These are phyloP conservation scores for Labeo calbasu DNA, from an alignment of 2,797 vertebrate genomes.

Conservation along the genomic window DNA sequence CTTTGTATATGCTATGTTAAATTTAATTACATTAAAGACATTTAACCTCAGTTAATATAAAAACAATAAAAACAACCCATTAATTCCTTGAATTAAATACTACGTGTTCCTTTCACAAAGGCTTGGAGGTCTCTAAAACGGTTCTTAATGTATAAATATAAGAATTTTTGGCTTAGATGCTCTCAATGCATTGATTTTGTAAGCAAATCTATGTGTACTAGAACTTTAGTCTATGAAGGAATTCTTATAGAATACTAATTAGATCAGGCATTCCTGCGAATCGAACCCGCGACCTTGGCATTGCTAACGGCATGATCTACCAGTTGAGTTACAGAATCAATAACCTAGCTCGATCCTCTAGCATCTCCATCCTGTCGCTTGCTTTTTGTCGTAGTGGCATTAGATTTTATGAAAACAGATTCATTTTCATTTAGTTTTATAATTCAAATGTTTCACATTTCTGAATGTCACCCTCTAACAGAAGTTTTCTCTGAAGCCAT, in stretches of 20 bases:
- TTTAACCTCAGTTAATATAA: background rate
- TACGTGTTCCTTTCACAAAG: background rate
- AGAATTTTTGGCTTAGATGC: background rate
- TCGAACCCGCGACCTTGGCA: background rate
- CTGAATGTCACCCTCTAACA: slow-evolving; percentile 24
- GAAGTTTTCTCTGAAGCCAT: slow-evolving; percentile 33
- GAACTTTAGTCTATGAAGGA: background rate
- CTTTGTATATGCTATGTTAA: background rate
- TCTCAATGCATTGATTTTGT: background rate
- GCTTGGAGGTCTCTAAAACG: background rate
- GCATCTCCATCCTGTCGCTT: background rate
- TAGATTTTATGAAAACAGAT: slow-evolving; percentile 11
- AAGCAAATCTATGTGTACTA: background rate
- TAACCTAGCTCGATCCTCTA: slow-evolving; percentile 42
- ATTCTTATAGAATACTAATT: slow-evolving; percentile 14
- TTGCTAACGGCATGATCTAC: background rate
- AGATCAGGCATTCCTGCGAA: background rate
- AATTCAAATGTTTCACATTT: slow-evolving; percentile 14
- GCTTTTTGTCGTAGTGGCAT: background rate
- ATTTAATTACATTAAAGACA: background rate
- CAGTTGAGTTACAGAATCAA: slow-evolving; percentile 52
- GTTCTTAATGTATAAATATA: background rate
- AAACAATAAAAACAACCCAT: background rate
- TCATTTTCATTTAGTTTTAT: background rate
- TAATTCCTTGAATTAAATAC: background rate